Conservation (phyloP, 92 coral and sea anemone species). For the Actinernus sp. region DNA sequence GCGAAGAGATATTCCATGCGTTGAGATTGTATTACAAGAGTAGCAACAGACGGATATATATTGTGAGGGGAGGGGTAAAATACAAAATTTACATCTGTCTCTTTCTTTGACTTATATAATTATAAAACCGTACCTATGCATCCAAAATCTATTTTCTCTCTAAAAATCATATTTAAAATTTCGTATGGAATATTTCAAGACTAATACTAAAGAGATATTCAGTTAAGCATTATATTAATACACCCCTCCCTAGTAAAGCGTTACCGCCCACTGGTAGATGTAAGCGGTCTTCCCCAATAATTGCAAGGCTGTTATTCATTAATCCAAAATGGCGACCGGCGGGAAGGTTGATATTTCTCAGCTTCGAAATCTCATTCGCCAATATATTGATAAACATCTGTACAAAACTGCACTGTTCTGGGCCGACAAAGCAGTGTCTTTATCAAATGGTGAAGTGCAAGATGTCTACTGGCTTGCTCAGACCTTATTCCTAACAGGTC, state of each 20-base stretch:
- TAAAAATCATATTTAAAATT: too few relatives aligned
- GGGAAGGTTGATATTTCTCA: constrained; percentile 99
- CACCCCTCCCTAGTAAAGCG: too few relatives aligned
- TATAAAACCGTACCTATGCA: too few relatives aligned
- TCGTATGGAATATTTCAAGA: too few relatives aligned
- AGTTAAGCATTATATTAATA: too few relatives aligned
- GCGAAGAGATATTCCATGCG: background rate
- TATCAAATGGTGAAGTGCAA: constrained; percentile 92
- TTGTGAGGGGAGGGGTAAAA: background rate
- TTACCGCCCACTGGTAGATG: too few relatives aligned
- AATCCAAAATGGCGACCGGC: constrained; percentile 97
- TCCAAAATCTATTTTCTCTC: too few relatives aligned
- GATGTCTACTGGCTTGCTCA: constrained; percentile 99
- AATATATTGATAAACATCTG: constrained; percentile 92
- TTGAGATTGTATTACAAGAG: constrained; percentile 3
- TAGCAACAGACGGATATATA: background rate
- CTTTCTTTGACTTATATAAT: too few relatives aligned
- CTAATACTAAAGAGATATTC: too few relatives aligned
- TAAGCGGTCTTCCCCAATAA: too few relatives aligned
- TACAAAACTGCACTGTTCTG: constrained; percentile 97
- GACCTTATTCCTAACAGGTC: constrained; percentile 86
- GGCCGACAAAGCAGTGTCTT: constrained; percentile 98
- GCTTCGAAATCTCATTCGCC: constrained; percentile 97
- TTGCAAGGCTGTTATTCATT: too few relatives aligned
- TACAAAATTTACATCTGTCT: background rate